Evolutionary conservation across 2,113 vertebrate genomes (phyloP).

Genomic region (Athene cunicularia): DNA sequence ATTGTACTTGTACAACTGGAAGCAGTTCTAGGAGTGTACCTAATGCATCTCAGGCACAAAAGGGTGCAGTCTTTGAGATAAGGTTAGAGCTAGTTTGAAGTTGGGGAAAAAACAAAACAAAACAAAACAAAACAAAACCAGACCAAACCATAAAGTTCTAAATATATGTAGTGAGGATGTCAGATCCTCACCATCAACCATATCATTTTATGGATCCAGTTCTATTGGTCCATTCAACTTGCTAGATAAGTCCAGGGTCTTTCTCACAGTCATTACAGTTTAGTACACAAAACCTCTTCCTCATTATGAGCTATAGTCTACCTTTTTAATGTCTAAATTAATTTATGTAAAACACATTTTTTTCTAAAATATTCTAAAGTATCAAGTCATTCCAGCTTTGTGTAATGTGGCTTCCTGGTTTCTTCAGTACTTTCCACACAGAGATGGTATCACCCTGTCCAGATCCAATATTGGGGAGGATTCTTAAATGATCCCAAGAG

Average conservation of each 20-base stretch:
- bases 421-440: neutral
- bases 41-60: neutral
- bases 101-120: rapidly evolving
- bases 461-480: too few relatives aligned
- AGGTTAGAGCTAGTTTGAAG: neutral
- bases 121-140: neutral
- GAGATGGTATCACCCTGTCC: neutral
- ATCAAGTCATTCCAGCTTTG: neutral
- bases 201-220: neutral
- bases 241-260: neutral
- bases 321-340: neutral
- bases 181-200: neutral
- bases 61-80: neutral
- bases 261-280: neutral
- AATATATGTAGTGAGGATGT: neutral
- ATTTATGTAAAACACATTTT: neutral
- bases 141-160: neutral
- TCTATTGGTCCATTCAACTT: neutral
- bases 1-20: neutral
- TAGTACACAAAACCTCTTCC: neutral
- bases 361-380: neutral
- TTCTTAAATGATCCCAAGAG: too few relatives aligned
- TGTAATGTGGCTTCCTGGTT: neutral
- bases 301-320: neutral
- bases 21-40: neutral